Evolutionary conservation across 2,888 invertebrate genomes (phyloP), one percentile per base, ranked within the genome.

Genomic region (Brenthis ino): DNA sequence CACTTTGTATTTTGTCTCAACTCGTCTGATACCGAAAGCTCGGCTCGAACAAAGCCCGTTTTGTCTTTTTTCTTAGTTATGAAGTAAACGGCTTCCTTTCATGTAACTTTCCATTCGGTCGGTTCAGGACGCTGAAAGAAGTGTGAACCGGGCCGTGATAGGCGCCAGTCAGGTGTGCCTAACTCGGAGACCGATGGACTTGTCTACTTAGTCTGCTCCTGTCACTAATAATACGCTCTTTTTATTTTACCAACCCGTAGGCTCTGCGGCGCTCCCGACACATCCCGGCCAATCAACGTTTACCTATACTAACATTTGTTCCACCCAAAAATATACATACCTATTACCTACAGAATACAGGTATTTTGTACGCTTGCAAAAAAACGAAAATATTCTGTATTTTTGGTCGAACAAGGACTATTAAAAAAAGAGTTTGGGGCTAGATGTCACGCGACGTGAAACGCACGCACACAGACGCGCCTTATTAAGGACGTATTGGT

Each of bases 101-200:
- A 92, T 90, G 91, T 89, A 80, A 82, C 81, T 89, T 89, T 90
- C 90, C 90, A 81, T 88, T 82, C 85, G 85, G 88, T 74, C 89
- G 88, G 85, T 82, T 88, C 83, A 80, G 77, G 80, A 81, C 82
- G 84, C 85, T 89, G 87, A 87, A 89, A 89, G 89, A 90, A 90
- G 85, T 86, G 89, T 88, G 83, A 88, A 88, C 72, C 88, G 83
- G 86, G 76, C 87, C 85, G 89, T 89, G 82, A 89, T 85, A 83
- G 80, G 81, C 81, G 82, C 78, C 87, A 87, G 82, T 88, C 89
- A 88, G 88, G 87, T 89, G 91, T 87, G 79, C 78, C 77, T 84
- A 86, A 86, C 85, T 80, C 82, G 74, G 82, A 83, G 84, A 83
- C 81, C 85, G 82, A 78, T 79, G 82, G 84, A 85, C 84, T 84